Evolutionary conservation across 1,140 invertebrate species (phyloP).

Genomic region (Dolichoris vasculosae): DNA sequence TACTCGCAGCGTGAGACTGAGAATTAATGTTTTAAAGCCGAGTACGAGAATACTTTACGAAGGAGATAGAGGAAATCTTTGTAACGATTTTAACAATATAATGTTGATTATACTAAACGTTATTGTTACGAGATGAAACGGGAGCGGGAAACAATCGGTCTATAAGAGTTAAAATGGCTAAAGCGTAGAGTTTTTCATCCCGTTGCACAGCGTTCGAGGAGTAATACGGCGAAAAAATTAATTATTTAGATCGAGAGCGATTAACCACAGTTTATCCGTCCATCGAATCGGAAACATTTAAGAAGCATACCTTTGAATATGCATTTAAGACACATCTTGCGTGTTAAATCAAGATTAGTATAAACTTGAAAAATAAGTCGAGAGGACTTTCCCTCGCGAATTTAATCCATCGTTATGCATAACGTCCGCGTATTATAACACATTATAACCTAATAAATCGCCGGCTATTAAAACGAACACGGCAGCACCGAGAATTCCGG

Average conservation of each 20-base stretch:
- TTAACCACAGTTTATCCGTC: neutral
- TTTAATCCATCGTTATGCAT: neutral
- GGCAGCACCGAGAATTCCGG: neutral
- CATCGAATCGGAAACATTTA: neutral
- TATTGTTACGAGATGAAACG: neutral
- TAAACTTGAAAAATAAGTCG: slow-evolving; percentile 8
- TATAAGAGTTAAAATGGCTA: neutral
- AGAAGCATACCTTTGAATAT: neutral
- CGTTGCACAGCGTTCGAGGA: neutral
- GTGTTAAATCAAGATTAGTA: slow-evolving; percentile 1
- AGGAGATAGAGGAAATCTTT: neutral
- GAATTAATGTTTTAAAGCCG: slow-evolving; percentile 26
- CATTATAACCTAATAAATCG: slow-evolving; percentile 9
- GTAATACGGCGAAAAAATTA: neutral
- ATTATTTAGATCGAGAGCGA: neutral
- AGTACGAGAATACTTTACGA: neutral
- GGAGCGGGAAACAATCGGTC: neutral
- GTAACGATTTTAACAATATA: slow-evolving; percentile 21
- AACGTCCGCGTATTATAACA: neutral
- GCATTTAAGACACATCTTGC: neutral
- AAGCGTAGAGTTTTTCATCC: neutral
- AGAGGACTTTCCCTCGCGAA: neutral
- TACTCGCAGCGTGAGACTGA: neutral
- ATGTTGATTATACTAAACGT: neutral
- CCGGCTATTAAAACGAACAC: neutral